Percentiles rank a stretch among this genome's conserved stretches.
Evolutionary conservation across 2,113 vertebrate genomes (phyloP).

Genomic region (Marcusenius ussheri): DNA sequence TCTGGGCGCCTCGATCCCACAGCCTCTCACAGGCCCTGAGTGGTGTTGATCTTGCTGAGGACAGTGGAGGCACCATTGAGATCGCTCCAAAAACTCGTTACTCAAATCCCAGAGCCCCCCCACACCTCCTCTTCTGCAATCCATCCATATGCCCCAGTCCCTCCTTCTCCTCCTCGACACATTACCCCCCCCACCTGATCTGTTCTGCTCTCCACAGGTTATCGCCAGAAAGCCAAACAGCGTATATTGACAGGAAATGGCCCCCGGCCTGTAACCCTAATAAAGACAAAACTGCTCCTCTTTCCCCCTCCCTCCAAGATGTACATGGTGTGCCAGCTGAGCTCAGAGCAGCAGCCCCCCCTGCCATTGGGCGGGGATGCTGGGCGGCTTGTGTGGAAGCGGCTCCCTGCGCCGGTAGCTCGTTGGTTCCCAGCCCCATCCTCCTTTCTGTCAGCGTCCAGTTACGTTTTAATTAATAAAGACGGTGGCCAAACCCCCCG

Average conservation of each 20-base stretch:
- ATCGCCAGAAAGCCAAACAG: conserved; percentile 28
- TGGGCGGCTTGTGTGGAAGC: neutral
- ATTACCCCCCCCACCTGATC: neutral
- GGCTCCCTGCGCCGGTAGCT: neutral
- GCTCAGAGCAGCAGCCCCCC: neutral
- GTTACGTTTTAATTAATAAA: conserved; percentile 28
- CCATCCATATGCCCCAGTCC: neutral
- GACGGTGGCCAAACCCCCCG: neutral
- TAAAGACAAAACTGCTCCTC: conserved; percentile 33
- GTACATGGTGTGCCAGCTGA: neutral
- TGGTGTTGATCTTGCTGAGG: neutral
- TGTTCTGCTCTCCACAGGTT: conserved; percentile 25
- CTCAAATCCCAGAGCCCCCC: neutral
- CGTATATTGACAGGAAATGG: conserved; percentile 36
- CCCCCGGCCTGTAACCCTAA: conserved; percentile 30
- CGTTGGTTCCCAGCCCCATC: neutral
- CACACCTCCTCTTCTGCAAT: neutral
- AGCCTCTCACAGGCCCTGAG: neutral
- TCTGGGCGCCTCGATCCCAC: neutral
- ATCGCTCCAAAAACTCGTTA: neutral
- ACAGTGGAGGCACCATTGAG: neutral
- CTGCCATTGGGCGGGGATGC: neutral
- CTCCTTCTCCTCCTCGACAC: neutral
- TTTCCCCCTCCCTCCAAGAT: neutral
- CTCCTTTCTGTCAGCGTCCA: neutral